Evolutionary conservation across 2,797 vertebrate genomes (phyloP), one percentile per base, ranked within the genome.

Genomic region (Oceanodroma leucorhoa): DNA sequence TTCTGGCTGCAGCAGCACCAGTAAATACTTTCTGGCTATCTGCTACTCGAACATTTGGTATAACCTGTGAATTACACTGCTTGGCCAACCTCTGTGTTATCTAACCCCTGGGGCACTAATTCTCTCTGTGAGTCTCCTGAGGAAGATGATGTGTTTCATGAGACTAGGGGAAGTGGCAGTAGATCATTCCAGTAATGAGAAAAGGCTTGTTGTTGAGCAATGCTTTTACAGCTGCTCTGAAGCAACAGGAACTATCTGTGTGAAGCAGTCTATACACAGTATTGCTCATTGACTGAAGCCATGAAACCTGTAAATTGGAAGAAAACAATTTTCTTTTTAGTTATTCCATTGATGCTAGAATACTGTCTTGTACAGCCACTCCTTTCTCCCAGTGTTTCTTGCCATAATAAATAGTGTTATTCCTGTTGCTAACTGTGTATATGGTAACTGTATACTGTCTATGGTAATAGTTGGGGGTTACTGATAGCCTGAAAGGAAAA

Each of bases 31-130:
- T 71, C 64, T 87, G 87, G 24, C 60, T 85, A 21, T 53, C 60
- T 83, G 78, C 82, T 80, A 14, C 64, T 46, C n/a, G 43, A 75
- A 75, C 82, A 75, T 89, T 75, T 93, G 92, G 32, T 83, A 41
- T 50, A 90, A 96, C 87, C 75, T 64, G 89, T 67, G 84, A 89
- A 73, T 93, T 64, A 26, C 36, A 17, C 41, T 91, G 67, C 79
- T 64, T 81, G 82, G 71, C 90, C 83, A 85, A 23, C 45, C 71
- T 50, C 18, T 60, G 40, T 86, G 70, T 43, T 81, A 7, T 55
- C n/a, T 70, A n/a, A 80, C 61, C 79, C 83, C 64, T 66, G 40
- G 50, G 83, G 67, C 57, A 26, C 36, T 50, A n/a, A 79, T 85
- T 89, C 81, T 82, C 40, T 0, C 0, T 9, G 43, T 26, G n/a